Evolutionary conservation across 2,888 invertebrate species (phyloP).

Genomic region (Dynastes maya): DNA sequence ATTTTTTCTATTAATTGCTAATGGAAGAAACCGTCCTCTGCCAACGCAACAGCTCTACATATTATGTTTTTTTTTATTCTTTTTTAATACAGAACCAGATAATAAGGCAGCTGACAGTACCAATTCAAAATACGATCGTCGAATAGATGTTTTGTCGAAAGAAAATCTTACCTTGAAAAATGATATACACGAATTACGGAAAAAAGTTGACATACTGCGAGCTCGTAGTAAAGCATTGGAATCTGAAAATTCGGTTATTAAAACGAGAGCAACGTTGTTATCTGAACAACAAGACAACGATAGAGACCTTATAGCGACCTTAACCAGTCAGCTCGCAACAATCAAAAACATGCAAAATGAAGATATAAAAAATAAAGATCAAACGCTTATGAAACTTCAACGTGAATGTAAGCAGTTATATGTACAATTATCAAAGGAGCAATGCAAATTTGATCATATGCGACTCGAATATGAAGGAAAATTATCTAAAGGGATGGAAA

Average conservation of each 20-base stretch:
- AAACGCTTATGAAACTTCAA: slow-evolving; percentile 70
- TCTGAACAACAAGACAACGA: slow-evolving; percentile 78
- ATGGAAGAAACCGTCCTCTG: too few species aligned
- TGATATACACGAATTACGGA: slow-evolving; percentile 75
- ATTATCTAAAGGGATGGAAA: slow-evolving; percentile 45
- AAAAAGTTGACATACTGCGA: slow-evolving; percentile 78
- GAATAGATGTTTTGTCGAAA: slow-evolving; percentile 74
- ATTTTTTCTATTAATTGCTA: too few species aligned
- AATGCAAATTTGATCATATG: slow-evolving; percentile 72
- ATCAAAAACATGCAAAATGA: slow-evolving; percentile 72
- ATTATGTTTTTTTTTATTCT: not conserved
- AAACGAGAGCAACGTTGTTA: slow-evolving; percentile 75
- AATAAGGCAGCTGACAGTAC: slow-evolving; percentile 11
- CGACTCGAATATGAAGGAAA: slow-evolving; percentile 71
- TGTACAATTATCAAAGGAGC: slow-evolving; percentile 70
- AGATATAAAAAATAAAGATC: slow-evolving; percentile 72
- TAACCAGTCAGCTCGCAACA: slow-evolving; percentile 75
- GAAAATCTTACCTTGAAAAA: slow-evolving; percentile 74
- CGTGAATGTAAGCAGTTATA: slow-evolving; percentile 62
- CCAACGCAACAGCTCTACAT: too few species aligned
- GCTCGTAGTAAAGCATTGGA: slow-evolving; percentile 81
- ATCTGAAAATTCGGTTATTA: slow-evolving; percentile 75
- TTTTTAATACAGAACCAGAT: slow-evolving; percentile 29
- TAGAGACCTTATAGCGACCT: slow-evolving; percentile 76
- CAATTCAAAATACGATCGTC: slow-evolving; percentile 57